Conservation (phyloP, 2,888 invertebrate species). For the Aricia artaxerxes region DNA sequence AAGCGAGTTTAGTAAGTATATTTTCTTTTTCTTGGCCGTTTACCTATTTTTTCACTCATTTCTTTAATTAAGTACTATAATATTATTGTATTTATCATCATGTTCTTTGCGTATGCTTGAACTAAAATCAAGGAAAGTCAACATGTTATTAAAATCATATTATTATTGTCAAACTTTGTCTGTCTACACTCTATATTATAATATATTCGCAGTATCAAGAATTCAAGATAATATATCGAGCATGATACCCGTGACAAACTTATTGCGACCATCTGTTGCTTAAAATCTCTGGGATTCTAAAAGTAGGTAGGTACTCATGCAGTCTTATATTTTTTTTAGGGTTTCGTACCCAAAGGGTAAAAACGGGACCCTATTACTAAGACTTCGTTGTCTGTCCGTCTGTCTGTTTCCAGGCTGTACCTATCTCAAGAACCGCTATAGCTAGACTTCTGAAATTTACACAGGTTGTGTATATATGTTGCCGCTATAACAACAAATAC, state of each 20-base stretch:
- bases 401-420: too few relatives aligned
- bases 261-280: background rate
- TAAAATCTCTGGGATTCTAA: constrained; percentile 9
- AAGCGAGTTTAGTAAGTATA: background rate
- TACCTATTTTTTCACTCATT: background rate
- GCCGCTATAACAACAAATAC: too few relatives aligned
- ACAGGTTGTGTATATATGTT: too few relatives aligned
- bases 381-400: too few relatives aligned
- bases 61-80: too few relatives aligned
- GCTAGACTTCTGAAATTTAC: too few relatives aligned
- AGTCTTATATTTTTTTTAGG: background rate
- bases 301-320: background rate
- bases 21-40: background rate
- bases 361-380: too few relatives aligned
- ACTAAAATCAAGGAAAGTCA: background rate
- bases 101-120: too few relatives aligned
- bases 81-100: too few relatives aligned
- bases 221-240: background rate
- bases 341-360: too few relatives aligned
- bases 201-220: background rate
- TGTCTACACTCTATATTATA: background rate
- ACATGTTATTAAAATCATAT: background rate
- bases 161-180: background rate
- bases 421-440: too few relatives aligned
- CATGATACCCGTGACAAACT: constrained; percentile 6